Conservation (phyloP, 2,113 vertebrate species). For the Naja naja region DNA sequence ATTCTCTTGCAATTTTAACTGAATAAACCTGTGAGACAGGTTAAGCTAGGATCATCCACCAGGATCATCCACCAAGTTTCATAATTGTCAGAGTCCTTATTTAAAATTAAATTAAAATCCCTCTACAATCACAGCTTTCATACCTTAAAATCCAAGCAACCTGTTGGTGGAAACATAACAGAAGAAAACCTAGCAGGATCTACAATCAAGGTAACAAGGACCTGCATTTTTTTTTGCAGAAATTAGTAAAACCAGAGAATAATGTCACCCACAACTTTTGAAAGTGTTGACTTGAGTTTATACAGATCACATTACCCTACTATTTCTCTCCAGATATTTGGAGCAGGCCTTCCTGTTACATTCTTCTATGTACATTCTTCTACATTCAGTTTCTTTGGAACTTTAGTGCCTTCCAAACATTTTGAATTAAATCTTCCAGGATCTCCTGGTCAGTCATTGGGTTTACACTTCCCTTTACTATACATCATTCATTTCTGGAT, state of each 20-base stretch:
- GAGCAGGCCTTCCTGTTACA: background rate
- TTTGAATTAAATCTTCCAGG: background rate
- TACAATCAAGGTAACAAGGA: background rate
- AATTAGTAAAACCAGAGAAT: background rate
- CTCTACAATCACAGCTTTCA: too few species aligned
- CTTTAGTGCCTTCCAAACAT: background rate
- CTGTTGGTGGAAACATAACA: background rate
- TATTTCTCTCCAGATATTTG: background rate
- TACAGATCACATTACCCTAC: background rate
- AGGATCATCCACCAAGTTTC: background rate
- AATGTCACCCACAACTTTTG: background rate
- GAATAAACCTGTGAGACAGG: background rate
- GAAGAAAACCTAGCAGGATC: background rate
- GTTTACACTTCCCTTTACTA: background rate
- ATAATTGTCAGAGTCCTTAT: background rate
- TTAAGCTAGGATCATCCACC: background rate
- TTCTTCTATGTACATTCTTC: fast-evolving
- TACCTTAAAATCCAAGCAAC: background rate
- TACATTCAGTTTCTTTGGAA: background rate
- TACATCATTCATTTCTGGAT: background rate
- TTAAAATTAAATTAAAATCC: background rate
- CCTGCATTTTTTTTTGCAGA: background rate
- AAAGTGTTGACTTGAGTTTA: background rate
- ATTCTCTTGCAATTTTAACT: background rate
- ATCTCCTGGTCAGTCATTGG: background rate